phyloP scores from a whole-genome alignment of 2,797 vertebrate species.

The Coracias cyanogaster region DNA sequence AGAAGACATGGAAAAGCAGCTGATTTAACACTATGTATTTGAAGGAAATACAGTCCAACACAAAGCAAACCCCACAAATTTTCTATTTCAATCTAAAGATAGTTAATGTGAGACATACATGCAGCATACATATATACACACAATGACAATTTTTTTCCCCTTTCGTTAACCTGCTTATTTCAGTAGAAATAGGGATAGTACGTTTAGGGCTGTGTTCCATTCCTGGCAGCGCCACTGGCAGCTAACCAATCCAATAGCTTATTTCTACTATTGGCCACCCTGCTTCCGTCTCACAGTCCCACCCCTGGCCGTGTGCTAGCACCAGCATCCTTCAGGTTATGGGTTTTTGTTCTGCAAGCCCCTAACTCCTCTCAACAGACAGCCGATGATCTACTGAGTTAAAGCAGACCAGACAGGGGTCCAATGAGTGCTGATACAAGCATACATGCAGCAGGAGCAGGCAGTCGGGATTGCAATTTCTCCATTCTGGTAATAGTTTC shows the following conservation, averaged over 20 bases:
- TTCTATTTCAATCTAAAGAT: background rate
- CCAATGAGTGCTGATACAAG: background rate
- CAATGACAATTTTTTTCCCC: background rate
- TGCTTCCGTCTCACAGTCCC: background rate
- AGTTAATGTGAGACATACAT: background rate
- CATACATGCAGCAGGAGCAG: background rate
- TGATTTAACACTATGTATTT: background rate
- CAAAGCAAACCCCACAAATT: background rate
- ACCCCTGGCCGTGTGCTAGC: background rate
- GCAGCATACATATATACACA: background rate
- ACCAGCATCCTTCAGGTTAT: background rate
- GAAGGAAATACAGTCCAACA: background rate
- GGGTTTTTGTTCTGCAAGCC: background rate
- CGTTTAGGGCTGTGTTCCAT: rapidly evolving
- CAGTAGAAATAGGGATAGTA: background rate
- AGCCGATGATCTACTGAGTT: background rate
- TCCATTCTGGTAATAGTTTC: background rate
- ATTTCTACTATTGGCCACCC: background rate
- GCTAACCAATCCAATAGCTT: background rate
- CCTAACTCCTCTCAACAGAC: background rate
- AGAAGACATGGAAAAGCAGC: background rate
- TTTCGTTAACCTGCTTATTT: background rate
- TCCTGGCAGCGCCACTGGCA: background rate
- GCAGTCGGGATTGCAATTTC: rapidly evolving
- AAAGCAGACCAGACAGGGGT: background rate